Evolutionary conservation across 2,113 vertebrate species (phyloP).

Genomic region (Regulus satrapa): DNA sequence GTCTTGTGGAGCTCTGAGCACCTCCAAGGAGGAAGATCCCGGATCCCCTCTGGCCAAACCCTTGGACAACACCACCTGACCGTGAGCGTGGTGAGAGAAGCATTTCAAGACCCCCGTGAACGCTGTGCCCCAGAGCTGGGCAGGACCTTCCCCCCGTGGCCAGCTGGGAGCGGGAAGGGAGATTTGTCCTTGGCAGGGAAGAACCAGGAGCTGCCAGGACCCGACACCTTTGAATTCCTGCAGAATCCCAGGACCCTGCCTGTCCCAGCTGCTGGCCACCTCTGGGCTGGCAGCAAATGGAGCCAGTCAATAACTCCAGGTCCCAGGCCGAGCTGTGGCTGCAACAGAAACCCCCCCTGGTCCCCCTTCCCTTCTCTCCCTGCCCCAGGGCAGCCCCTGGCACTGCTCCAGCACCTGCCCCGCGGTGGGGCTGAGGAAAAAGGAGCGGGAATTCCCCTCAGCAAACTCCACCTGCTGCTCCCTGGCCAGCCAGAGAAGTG

Average conservation of each 20-base stretch:
- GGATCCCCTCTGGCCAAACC: neutral
- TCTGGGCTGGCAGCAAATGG: neutral
- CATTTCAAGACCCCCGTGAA: no score
- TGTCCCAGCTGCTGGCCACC: neutral
- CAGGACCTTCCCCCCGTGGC: neutral
- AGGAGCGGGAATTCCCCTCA: neutral
- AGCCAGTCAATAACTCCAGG: neutral
- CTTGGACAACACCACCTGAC: neutral
- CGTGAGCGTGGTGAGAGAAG: neutral
- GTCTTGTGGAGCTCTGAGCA: neutral
- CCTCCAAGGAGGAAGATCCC: neutral
- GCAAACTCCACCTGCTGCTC: no score
- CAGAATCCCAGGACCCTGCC: accelerated
- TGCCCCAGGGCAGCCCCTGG: no score
- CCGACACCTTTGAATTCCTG: neutral
- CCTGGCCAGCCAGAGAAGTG: no score
- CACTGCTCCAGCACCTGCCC: no score
- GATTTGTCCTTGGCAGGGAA: neutral
- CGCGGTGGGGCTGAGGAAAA: accelerated
- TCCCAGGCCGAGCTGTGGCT: neutral
- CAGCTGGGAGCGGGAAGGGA: neutral
- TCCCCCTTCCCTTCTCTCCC: neutral
- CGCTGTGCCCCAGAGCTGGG: neutral
- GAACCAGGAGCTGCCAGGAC: neutral
- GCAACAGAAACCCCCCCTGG: accelerated